These are phyloP conservation scores for Cephus nigrinus DNA, from an alignment of 2,888 invertebrate genomes.

Conservation along the genomic window DNA sequence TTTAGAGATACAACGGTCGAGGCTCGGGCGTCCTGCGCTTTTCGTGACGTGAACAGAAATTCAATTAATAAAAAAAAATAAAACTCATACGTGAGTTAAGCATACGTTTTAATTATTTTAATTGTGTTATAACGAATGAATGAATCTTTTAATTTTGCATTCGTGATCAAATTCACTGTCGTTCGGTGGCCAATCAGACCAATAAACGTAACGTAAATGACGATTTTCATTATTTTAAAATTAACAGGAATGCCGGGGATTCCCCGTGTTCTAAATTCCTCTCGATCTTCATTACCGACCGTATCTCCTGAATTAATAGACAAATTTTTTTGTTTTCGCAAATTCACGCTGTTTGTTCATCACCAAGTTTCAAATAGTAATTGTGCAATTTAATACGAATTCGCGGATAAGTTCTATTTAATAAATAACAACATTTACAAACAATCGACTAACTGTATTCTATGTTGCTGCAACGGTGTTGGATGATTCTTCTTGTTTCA, in stretches of 20 bases:
- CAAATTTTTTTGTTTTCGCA: not conserved
- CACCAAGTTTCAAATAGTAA: not conserved
- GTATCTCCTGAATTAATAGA: not conserved
- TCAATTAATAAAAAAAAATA: not conserved
- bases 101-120: not conserved
- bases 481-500: not conserved
- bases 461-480: not conserved
- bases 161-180: too few relatives aligned
- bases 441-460: not conserved
- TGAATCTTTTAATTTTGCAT: too few relatives aligned
- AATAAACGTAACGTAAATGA: too few relatives aligned
- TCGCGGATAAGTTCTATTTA: not conserved
- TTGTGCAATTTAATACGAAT: not conserved
- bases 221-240: too few relatives aligned
- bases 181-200: too few relatives aligned
- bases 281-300: not conserved
- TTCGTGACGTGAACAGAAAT: not conserved
- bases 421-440: not conserved
- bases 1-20: not conserved
- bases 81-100: not conserved
- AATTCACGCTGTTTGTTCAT: not conserved
- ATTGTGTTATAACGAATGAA: not conserved
- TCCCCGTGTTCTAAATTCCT: not conserved
- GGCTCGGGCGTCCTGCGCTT: not conserved
- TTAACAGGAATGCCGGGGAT: too few relatives aligned